Conservation (phyloP, 2,888 invertebrate genomes). For the Ichneumoninae sp. region DNA sequence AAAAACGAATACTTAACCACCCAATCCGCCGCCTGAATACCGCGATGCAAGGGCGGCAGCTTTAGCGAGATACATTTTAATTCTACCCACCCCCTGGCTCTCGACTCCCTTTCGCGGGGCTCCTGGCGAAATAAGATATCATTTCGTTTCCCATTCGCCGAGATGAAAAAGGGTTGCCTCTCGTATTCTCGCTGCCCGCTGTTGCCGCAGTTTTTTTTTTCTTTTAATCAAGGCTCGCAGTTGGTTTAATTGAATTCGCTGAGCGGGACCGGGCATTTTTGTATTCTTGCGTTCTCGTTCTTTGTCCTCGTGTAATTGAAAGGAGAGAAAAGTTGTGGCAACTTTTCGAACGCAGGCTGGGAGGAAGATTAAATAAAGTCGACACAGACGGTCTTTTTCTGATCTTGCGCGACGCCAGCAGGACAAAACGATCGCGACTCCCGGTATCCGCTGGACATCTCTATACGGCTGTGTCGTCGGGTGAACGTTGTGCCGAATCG, state of each 20-base stretch:
- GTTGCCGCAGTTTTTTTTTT: constrained; percentile 36
- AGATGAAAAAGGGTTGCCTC: constrained; percentile 52
- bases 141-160: constrained; percentile 45
- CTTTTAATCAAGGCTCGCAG: constrained; percentile 57
- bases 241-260: constrained; percentile 58
- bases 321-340: constrained; percentile 16
- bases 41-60: not conserved
- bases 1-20: constrained; percentile 53
- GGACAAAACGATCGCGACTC: constrained; percentile 35
- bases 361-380: constrained; percentile 56
- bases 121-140: constrained; percentile 60
- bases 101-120: constrained; percentile 31
- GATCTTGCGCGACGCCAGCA: not conserved
- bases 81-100: constrained; percentile 48
- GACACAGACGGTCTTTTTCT: not conserved
- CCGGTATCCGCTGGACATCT: constrained; percentile 23
- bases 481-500: constrained; percentile 45
- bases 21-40: constrained; percentile 35
- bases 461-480: constrained; percentile 8
- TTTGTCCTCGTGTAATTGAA: constrained; percentile 29
- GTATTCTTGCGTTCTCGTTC: constrained; percentile 17
- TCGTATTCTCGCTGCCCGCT: not conserved
- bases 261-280: constrained; percentile 20
- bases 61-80: constrained; percentile 66
- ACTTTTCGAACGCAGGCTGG: constrained; percentile 7